Conservation (phyloP, 2,888 invertebrate genomes). For the Drosophila algonquin region DNA sequence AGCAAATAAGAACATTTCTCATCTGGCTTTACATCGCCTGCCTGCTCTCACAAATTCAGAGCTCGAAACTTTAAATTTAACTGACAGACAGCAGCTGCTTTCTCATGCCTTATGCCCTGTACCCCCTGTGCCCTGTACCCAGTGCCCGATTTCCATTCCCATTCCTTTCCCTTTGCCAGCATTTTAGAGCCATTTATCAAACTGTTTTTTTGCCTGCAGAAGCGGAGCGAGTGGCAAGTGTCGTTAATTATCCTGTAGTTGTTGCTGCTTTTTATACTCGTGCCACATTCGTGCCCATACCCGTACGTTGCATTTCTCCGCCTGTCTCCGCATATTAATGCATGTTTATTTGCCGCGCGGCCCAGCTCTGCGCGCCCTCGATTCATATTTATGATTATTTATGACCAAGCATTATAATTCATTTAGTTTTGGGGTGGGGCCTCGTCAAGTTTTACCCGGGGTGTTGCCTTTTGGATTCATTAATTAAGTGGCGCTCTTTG, state of each 20-base stretch:
- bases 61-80: constrained; percentile 34
- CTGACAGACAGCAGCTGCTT: constrained; percentile 41
- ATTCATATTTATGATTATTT: constrained; percentile 73
- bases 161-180: constrained; percentile 2
- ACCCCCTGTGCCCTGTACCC: not conserved
- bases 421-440: constrained; percentile 36
- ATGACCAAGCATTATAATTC: constrained; percentile 67
- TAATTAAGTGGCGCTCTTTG: constrained; percentile 68
- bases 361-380: constrained; percentile 24
- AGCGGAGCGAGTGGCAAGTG: constrained; percentile 45
- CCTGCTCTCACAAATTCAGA: constrained; percentile 8
- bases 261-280: not conserved
- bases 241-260: constrained; percentile 59
- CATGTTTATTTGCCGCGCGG: constrained; percentile 49
- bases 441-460: constrained; percentile 31
- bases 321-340: constrained; percentile 42
- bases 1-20: constrained; percentile 33
- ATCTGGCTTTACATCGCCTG: constrained; percentile 16
- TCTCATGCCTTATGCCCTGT: no score
- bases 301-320: not conserved
- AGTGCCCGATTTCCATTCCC: no score
- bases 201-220: constrained; percentile 38
- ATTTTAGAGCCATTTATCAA: constrained; percentile 57
- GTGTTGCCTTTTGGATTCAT: constrained; percentile 56
- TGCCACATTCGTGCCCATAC: not conserved